Base-by-base conservation (phyloP, 2,797 vertebrate genomes). In the Leptatherina wallacei region DNA sequence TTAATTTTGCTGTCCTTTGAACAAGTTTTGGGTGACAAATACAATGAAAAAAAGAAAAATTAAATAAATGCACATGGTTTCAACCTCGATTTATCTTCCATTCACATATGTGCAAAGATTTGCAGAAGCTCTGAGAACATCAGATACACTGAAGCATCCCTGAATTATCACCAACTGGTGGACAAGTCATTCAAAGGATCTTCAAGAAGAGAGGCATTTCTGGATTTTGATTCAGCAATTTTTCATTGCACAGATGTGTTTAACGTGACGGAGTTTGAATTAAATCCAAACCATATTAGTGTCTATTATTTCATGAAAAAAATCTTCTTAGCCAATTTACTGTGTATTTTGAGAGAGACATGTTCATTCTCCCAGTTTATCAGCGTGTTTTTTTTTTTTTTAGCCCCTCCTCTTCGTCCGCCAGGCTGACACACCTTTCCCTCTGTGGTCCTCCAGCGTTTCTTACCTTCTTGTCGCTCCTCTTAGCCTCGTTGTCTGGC, bases 381-480 rank as follows among this genome's bases (percentile, higher is more conserved):
- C 4, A n/a, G 44, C 18, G 6, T 47, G 24, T 27, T 27, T 27
- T 27, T 27, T 27, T 27, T 32, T 32, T 49, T 49, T 49, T 49
- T 49, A 0, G 65, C 67, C 60, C 78, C 88, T 83, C 81, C 70
- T 73, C 73, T 14, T n/a, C 12, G 47, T 80, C 81, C 14, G 49
- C 44, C 85, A 82, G 85, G 69, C 85, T 73, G 74, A 57, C 88
- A 73, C 91, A 93, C 91, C 91, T 93, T 88, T 68, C 89, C 24
- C 82, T 86, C 85, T 55, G 54, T 29, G 92, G 94, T 95, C 95
- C 94, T 95, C 94, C 94, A 94, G 92, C 91, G 80, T 78, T 77
- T 75, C 89, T 88, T 94, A 93, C 94, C 94, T 94, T 95, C 95
- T 94, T 94, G 93, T 85, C 90, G 85, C 87, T 88, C 74, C 87